Evolutionary conservation across 2,113 vertebrate species (phyloP).

Genomic region (Pseudorasbora parva): DNA sequence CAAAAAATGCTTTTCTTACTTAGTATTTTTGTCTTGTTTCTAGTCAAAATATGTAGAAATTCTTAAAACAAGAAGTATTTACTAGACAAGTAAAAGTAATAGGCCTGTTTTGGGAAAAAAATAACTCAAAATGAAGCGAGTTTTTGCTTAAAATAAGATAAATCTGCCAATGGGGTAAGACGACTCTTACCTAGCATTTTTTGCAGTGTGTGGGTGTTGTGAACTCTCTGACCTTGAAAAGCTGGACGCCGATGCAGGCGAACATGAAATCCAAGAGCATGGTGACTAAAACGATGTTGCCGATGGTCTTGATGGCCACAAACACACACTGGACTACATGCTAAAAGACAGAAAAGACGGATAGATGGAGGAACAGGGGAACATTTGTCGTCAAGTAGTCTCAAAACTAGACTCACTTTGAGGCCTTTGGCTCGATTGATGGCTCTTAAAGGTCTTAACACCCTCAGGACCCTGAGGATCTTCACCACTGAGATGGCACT

Average conservation of each 20-base stretch:
- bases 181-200: too few relatives aligned
- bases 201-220: too few relatives aligned
- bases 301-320: conserved; percentile 93
- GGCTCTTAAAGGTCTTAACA: conserved; percentile 88
- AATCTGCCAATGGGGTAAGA: too few relatives aligned
- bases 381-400: neutral
- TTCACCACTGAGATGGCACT: conserved; percentile 94
- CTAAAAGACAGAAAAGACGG: conserved; percentile 64
- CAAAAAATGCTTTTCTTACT: too few relatives aligned
- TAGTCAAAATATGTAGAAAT: too few relatives aligned
- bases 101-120: too few relatives aligned
- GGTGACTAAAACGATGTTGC: conserved; percentile 92
- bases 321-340: conserved; percentile 95
- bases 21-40: too few relatives aligned
- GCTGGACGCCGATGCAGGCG: conserved; percentile 93
- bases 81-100: too few relatives aligned
- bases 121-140: too few relatives aligned
- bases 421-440: conserved; percentile 91
- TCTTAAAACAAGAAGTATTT: too few relatives aligned
- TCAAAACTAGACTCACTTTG: conserved; percentile 76
- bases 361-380: conserved; percentile 1
- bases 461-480: conserved; percentile 90
- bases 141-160: too few relatives aligned
- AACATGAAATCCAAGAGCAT: conserved; percentile 95
- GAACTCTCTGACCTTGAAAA: conserved; percentile 85